Conservation (phyloP, 2,797 vertebrate genomes). For the Xiphophorus birchmanni region DNA sequence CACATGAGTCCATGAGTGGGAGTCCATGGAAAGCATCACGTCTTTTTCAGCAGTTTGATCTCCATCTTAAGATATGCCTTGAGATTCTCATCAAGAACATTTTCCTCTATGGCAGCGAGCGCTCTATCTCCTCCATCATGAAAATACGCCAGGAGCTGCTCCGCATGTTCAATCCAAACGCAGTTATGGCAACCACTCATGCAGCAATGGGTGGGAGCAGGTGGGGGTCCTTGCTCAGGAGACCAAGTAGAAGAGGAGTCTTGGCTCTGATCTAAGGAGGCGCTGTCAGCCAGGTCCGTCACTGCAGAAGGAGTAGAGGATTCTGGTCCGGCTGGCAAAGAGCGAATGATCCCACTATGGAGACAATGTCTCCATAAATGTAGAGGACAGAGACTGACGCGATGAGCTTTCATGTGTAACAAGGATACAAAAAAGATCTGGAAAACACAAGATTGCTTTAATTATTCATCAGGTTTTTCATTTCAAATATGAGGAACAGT, state of each 20-base stretch:
- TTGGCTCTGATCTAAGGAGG: not conserved
- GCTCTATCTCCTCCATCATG: slow-evolving; percentile 83
- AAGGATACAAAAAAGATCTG: slow-evolving; percentile 62
- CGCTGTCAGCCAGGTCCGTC: not conserved
- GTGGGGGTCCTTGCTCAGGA: slow-evolving; percentile 43
- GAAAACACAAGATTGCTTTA: not conserved
- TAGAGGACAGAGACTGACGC: not conserved
- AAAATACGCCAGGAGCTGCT: slow-evolving; percentile 84
- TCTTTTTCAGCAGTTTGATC: slow-evolving; percentile 82
- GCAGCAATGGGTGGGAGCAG: slow-evolving; percentile 89
- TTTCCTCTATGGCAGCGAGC: slow-evolving; percentile 85
- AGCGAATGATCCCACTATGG: slow-evolving; percentile 1
- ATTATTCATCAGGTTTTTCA: not conserved
- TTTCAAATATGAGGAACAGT: not conserved
- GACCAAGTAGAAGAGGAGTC: not conserved
- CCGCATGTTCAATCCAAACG: slow-evolving; percentile 90
- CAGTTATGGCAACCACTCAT: slow-evolving; percentile 95
- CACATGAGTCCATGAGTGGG: not conserved
- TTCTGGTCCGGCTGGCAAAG: slow-evolving; percentile 14
- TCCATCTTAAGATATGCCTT: slow-evolving; percentile 91
- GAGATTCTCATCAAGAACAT: slow-evolving; percentile 88
- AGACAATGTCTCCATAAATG: slow-evolving; percentile 10
- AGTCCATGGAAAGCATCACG: slow-evolving; percentile 15
- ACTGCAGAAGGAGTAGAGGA: not conserved
- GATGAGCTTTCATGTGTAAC: slow-evolving; percentile 12